Evolutionary conservation across 2,113 vertebrate genomes (phyloP), one percentile per base, ranked within the genome.

Genomic region (Chrysemys picta): DNA sequence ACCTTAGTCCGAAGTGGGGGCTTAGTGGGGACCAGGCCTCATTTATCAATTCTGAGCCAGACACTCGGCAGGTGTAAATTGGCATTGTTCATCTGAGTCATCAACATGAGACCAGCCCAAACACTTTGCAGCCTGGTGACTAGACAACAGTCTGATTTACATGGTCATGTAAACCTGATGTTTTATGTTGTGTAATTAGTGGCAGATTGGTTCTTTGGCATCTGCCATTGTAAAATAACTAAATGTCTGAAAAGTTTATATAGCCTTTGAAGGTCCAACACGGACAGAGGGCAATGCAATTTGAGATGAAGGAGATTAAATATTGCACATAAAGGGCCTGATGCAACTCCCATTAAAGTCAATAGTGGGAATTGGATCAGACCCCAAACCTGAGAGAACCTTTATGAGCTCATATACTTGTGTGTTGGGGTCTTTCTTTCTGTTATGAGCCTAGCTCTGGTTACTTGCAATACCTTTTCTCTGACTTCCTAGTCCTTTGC

Each of bases 321-420:
- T 6, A 25, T 35, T 14, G 62, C 87, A 29, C 0, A 1, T 2
- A 88, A 5, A 80, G 22, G 25, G 35, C 54, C 29, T 0, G 0
- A 9, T 75, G 42, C 52, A 87, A 52, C 10, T 12, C 1, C 59
- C 54, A 89, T 83, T 57, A 87, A 93, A 87, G 38, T 10, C 69
- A 82, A 31, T 65, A 83, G 29, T 69, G 47, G 91, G 80, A 69
- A 87, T 85, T 72, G 3, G 3, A 13, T 69, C 38, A 5, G 5
- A 3, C 82, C 45, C 65, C 6, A 78, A 89, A 35, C 13, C 72
- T n/a, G 62, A 84, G 59, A 86, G 53, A 59, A 13, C 22, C 11
- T 76, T 69, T 76, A 27, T 52, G 59, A 80, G 62, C 29, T 95
- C 80, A 95, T 84, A 94, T 69, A 53, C 45, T 57, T 57, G 42